A percentile compares a stretch with the other conserved stretches of the same genome.
Conservation (phyloP, 2,113 vertebrate species). For the Pantherophis guttatus region DNA sequence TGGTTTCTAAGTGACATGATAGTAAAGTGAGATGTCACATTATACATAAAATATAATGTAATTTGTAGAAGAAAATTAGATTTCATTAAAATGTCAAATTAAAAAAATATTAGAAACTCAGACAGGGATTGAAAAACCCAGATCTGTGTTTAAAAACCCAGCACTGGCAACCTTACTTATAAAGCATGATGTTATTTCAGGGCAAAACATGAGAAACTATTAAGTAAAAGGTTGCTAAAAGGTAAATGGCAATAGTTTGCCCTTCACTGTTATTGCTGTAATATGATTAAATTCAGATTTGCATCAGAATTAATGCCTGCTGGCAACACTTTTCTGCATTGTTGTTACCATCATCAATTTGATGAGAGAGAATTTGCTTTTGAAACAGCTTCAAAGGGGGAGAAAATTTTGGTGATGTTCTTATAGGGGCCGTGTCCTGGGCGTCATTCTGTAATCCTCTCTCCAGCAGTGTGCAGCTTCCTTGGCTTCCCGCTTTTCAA, state of each 20-base stretch:
- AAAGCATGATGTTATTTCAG: conserved; percentile 30
- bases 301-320: background rate
- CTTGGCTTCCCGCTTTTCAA: background rate
- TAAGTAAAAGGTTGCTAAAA: conserved; percentile 46
- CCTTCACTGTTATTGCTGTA: conserved; percentile 26
- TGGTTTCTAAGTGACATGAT: background rate
- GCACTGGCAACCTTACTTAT: conserved; percentile 9
- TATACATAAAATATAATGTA: background rate
- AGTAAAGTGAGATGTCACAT: background rate
- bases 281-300: conserved; percentile 1
- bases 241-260: conserved; percentile 27
- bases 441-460: background rate
- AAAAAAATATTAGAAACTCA: background rate
- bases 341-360: background rate
- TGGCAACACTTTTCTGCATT: background rate
- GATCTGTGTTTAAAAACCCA: background rate
- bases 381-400: background rate
- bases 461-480: background rate
- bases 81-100: background rate
- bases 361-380: background rate
- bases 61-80: background rate
- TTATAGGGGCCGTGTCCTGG: background rate
- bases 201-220: conserved; percentile 34
- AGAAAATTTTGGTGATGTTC: background rate
- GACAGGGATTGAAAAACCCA: background rate